Percentiles rank a stretch among this genome's conserved stretches.
These are phyloP conservation scores for Daubentonia madagascariensis DNA, from an alignment of 2,113 vertebrate genomes.

Conservation along the genomic window DNA sequence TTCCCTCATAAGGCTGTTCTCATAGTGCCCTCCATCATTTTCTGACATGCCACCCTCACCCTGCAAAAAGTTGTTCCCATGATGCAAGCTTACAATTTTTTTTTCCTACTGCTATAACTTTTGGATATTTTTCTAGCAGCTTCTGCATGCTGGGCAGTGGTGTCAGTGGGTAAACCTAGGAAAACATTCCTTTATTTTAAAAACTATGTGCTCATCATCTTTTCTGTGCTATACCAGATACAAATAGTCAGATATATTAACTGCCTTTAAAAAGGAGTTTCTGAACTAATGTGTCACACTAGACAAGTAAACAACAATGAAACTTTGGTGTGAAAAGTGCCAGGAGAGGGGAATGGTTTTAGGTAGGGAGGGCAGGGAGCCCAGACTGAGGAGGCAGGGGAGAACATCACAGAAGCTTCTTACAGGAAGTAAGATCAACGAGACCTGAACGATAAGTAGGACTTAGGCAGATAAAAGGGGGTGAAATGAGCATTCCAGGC, in stretches of 20 bases:
- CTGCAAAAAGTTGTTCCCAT: background rate
- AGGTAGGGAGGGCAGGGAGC: background rate
- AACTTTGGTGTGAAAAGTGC: background rate
- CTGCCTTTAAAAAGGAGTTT: background rate
- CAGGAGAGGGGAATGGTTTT: background rate
- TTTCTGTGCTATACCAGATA: background rate
- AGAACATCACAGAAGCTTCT: background rate
- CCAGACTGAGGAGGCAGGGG: background rate
- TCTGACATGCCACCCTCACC: background rate
- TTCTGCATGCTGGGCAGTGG: background rate
- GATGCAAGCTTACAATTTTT: background rate
- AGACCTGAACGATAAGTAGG: background rate
- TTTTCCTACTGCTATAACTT: background rate
- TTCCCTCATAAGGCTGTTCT: background rate
- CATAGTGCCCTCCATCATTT: background rate
- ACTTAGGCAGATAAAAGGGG: background rate
- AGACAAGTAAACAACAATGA: background rate
- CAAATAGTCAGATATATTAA: background rate
- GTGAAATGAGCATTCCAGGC: background rate
- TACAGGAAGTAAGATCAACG: background rate
- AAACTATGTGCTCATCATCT: background rate
- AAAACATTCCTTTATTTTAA: background rate
- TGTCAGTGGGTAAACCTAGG: background rate
- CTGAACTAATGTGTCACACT: background rate
- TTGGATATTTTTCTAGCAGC: background rate